Evolutionary conservation across 2,888 invertebrate genomes (phyloP).

Genomic region (Silvanus unidentatus): DNA sequence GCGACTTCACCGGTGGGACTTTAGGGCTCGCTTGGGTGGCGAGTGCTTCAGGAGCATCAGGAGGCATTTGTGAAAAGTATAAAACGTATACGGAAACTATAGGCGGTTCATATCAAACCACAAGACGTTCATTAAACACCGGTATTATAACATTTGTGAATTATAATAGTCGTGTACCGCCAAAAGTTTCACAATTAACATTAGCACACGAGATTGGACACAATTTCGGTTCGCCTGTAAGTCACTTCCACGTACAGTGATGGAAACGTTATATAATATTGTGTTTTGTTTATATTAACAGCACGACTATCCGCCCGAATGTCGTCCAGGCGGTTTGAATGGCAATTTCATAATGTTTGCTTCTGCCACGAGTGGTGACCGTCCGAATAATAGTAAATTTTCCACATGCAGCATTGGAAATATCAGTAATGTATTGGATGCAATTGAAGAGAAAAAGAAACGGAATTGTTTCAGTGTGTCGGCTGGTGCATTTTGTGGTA

Average conservation of each 20-base stretch:
- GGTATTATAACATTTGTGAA: constrained; percentile 99
- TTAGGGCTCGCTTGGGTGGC: constrained; percentile 99
- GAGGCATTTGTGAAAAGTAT: constrained; percentile 97
- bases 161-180: constrained; percentile 94
- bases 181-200: constrained; percentile 95
- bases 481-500: constrained; percentile 96
- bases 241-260: constrained; percentile 37
- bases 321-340: constrained; percentile 81
- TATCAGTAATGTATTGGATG: constrained; percentile 89
- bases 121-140: constrained; percentile 91
- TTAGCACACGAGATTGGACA: constrained; percentile 98
- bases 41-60: constrained; percentile 93
- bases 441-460: constrained; percentile 85
- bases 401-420: constrained; percentile 91
- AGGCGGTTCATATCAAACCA: constrained; percentile 89
- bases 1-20: constrained; percentile 97
- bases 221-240: constrained; percentile 96
- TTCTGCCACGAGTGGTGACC: constrained; percentile 96
- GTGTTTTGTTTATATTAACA: constrained; percentile 43
- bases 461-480: constrained; percentile 90
- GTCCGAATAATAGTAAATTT: constrained; percentile 96
- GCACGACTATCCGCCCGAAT: constrained; percentile 92
- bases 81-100: constrained; percentile 96
- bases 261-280: background rate
- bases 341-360: constrained; percentile 99